Evolutionary conservation across 2,888 invertebrate genomes (phyloP).

Genomic region (Exocentrus adspersus): DNA sequence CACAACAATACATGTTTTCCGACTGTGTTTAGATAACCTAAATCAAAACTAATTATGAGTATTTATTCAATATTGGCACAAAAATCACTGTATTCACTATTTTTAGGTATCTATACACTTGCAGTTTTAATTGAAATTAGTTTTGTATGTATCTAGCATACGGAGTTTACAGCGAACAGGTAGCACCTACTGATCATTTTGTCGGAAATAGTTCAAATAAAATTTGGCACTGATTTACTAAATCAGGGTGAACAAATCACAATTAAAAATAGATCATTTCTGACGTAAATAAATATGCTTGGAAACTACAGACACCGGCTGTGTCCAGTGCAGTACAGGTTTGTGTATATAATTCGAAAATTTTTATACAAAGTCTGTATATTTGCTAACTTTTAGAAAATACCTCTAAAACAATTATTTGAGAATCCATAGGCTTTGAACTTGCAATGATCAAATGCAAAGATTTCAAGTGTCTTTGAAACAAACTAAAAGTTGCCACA

Average conservation of each 20-base stretch:
- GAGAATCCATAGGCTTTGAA: too few relatives aligned
- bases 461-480: too few relatives aligned
- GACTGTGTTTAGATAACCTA: slow-evolving; percentile 1
- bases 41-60: too few relatives aligned
- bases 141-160: slow-evolving; percentile 10
- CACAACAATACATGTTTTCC: slow-evolving; percentile 54
- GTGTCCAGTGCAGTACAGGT: too few relatives aligned
- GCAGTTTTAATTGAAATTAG: neutral
- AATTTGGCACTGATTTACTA: slow-evolving; percentile 40
- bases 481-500: too few relatives aligned
- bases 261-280: slow-evolving; percentile 36
- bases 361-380: too few relatives aligned
- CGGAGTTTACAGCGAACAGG: slow-evolving; percentile 28
- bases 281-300: slow-evolving; percentile 34
- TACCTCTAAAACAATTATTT: too few relatives aligned
- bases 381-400: too few relatives aligned
- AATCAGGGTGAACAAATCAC: slow-evolving; percentile 43
- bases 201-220: slow-evolving; percentile 22
- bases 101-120: neutral
- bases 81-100: slow-evolving; percentile 4
- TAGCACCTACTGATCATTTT: slow-evolving; percentile 27
- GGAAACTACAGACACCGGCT: slow-evolving; percentile 19
- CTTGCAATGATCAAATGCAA: too few relatives aligned
- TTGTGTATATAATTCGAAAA: too few relatives aligned
- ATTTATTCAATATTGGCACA: neutral